Conservation (phyloP, 2,888 invertebrate species). For the Oeneis ivallda region DNA sequence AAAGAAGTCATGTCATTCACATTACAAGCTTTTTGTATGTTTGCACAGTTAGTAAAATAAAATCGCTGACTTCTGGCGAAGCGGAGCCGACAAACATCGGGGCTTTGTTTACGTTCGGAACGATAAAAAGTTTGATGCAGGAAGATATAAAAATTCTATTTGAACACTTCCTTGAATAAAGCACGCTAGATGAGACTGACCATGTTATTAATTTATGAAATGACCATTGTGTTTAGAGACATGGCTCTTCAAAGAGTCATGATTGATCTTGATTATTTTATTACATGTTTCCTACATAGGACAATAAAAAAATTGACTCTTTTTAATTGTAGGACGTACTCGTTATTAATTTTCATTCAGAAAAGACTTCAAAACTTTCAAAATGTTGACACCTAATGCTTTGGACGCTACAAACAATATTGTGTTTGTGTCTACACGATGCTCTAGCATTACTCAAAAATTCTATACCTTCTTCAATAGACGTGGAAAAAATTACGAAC, state of each 20-base stretch:
- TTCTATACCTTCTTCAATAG: too few species aligned
- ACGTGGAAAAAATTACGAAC: too few species aligned
- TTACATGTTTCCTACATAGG: not conserved
- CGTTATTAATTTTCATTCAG: not conserved
- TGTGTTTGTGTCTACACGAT: too few species aligned
- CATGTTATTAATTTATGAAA: constrained; percentile 14
- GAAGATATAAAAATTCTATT: constrained; percentile 62
- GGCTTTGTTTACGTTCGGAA: constrained; percentile 56
- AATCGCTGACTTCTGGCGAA: constrained; percentile 49
- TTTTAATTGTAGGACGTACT: not conserved
- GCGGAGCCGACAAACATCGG: constrained; percentile 45
- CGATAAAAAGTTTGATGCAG: constrained; percentile 55
- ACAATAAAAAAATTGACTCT: not conserved
- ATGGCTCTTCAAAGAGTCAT: not conserved
- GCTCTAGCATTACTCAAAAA: too few species aligned
- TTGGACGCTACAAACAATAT: not conserved
- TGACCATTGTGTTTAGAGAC: constrained; percentile 14
- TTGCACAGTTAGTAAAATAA: constrained; percentile 63
- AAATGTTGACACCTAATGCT: not conserved
- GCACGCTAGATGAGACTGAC: constrained; percentile 20
- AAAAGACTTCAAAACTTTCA: not conserved
- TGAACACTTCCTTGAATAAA: constrained; percentile 47
- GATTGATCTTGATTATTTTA: constrained; percentile 8
- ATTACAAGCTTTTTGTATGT: constrained; percentile 55
- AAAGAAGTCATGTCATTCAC: constrained; percentile 35